These are phyloP conservation scores for Dufourea novaeangliae DNA, from an alignment of 1,140 invertebrate genomes.

Conservation along the genomic window DNA sequence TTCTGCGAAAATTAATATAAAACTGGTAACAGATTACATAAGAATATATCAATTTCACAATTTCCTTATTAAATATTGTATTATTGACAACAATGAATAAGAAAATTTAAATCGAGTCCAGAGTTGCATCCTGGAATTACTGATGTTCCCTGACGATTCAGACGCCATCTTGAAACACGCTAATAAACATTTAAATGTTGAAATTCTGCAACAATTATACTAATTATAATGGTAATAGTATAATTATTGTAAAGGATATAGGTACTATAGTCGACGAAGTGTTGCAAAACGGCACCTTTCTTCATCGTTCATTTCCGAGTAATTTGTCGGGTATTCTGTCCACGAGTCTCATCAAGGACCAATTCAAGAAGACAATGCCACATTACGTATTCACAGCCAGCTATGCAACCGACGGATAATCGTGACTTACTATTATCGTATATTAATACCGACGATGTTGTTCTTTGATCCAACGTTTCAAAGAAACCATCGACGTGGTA, in stretches of 20 bases:
- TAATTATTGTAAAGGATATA: not conserved
- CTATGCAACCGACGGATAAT: constrained; percentile 4
- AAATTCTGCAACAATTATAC: no score
- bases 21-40: not conserved
- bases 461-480: not conserved
- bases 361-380: constrained; percentile 59
- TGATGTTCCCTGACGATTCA: no score
- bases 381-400: constrained; percentile 57
- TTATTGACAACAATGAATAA: no score
- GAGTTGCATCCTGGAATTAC: no score
- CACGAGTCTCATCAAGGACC: constrained; percentile 34
- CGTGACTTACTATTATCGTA: constrained; percentile 8
- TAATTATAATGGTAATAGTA: no score
- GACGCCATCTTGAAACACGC: no score
- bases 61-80: no score
- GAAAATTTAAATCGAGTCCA: no score
- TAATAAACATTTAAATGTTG: no score
- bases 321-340: constrained; percentile 29
- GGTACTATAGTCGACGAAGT: not conserved
- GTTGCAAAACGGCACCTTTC: constrained; percentile 8
- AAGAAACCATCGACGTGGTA: not conserved
- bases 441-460: not conserved
- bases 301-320: constrained; percentile 16
- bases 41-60: not conserved
- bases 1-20: not conserved